Evolutionary conservation across 1,140 invertebrate genomes (phyloP).

Genomic region (Goniozus legneri): DNA sequence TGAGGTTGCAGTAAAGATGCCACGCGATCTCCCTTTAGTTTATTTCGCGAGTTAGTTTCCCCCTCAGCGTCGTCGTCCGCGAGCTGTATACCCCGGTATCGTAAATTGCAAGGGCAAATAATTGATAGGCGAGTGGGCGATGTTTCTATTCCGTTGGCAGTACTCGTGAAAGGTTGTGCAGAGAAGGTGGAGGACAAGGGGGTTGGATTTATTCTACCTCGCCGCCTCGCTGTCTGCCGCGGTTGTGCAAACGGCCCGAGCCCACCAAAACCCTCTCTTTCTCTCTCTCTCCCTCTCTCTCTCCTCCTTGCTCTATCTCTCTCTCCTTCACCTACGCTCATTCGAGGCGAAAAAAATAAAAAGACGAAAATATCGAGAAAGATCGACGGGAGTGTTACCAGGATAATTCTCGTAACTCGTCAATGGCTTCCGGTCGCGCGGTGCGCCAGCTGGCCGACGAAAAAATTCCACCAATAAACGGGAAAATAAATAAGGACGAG

Average conservation of each 20-base stretch:
- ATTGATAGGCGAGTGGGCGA: conserved; percentile 52
- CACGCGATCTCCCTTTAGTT: conserved; percentile 33
- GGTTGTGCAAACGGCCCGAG: conserved; percentile 40
- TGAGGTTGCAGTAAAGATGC: conserved; percentile 46
- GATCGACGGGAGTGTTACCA: too few relatives aligned
- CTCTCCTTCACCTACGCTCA: too few relatives aligned
- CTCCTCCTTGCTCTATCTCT: neutral
- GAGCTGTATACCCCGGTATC: conserved; percentile 30
- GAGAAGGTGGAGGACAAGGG: too few relatives aligned
- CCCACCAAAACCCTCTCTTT: too few relatives aligned
- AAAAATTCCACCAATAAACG: too few relatives aligned
- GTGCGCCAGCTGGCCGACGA: too few relatives aligned
- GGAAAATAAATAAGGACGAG: too few relatives aligned
- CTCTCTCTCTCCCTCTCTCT: neutral
- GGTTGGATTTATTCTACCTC: conserved; percentile 50
- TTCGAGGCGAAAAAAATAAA: too few relatives aligned
- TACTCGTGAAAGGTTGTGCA: conserved; percentile 52
- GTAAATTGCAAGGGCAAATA: conserved; percentile 51
- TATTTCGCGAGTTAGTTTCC: conserved; percentile 30
- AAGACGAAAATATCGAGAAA: too few relatives aligned
- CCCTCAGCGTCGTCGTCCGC: conserved; percentile 1
- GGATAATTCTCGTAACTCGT: too few relatives aligned
- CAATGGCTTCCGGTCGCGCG: too few relatives aligned
- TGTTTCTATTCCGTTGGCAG: conserved; percentile 53
- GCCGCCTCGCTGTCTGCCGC: conserved; percentile 43